Evolutionary conservation across 1,140 invertebrate species (phyloP).

Genomic region (Ips typographus): DNA sequence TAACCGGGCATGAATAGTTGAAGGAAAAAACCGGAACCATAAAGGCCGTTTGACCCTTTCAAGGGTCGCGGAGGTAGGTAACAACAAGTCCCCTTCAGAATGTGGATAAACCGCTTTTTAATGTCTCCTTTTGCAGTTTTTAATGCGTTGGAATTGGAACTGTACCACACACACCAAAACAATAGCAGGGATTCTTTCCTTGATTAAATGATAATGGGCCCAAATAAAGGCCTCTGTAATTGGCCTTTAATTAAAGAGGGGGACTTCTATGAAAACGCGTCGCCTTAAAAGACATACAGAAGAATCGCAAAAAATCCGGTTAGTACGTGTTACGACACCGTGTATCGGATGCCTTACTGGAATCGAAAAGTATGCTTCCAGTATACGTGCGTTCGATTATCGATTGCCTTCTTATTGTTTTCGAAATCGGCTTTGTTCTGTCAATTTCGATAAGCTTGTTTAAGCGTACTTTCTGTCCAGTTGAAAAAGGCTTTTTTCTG

Average conservation of each 20-base stretch:
- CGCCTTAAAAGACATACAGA: conserved; percentile 22
- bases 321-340: conserved; percentile 30
- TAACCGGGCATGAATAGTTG: too few relatives aligned
- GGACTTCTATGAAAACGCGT: conserved; percentile 37
- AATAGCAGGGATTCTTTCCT: conserved; percentile 36
- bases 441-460: too few relatives aligned
- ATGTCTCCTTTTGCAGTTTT: too few relatives aligned
- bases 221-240: conserved; percentile 35
- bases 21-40: too few relatives aligned
- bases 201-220: conserved; percentile 39
- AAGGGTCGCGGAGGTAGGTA: too few relatives aligned
- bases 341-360: conserved; percentile 29
- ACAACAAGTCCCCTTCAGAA: too few relatives aligned
- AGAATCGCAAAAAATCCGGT: conserved; percentile 28
- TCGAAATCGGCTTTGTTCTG: not conserved
- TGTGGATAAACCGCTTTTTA: too few relatives aligned
- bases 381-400: conserved; percentile 19
- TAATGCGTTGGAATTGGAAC: too few relatives aligned
- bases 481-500: too few relatives aligned
- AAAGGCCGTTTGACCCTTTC: too few relatives aligned
- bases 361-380: conserved; percentile 13
- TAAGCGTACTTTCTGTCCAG: too few relatives aligned
- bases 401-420: conserved; percentile 8
- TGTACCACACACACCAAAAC: not conserved
- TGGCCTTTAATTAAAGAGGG: conserved; percentile 36